Conservation (phyloP, 2,888 invertebrate genomes). For the Petrophora chlorosata region DNA sequence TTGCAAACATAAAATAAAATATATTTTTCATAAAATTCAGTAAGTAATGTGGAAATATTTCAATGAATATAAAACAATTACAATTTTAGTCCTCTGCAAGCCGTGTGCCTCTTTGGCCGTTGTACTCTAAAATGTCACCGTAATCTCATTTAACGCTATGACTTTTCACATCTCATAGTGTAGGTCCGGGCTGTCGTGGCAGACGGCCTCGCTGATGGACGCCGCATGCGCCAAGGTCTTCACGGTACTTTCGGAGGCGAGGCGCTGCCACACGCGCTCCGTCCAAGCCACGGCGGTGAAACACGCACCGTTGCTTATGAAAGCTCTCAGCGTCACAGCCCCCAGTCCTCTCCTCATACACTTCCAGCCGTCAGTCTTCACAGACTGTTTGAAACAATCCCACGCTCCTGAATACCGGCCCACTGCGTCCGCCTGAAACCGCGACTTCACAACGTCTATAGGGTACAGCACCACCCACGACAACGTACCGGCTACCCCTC, state of each 20-base stretch:
- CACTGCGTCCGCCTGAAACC: conserved; percentile 89
- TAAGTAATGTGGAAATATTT: conserved; percentile 13
- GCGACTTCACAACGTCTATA: conserved; percentile 94
- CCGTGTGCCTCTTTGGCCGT: conserved; percentile 3
- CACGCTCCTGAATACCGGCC: conserved; percentile 86
- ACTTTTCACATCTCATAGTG: conserved; percentile 54
- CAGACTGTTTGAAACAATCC: conserved; percentile 90
- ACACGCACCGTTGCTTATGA: conserved; percentile 96
- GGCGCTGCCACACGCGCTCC: conserved; percentile 81
- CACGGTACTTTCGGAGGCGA: conserved; percentile 51
- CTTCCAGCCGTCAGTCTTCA: conserved; percentile 87
- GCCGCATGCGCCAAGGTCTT: conserved; percentile 53
- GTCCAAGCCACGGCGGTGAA: conserved; percentile 94
- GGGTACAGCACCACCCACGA: conserved; percentile 96
- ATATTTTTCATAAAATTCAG: conserved; percentile 17
- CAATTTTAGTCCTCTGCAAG: too few species aligned
- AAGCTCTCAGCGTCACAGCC: conserved; percentile 93
- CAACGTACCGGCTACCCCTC: conserved; percentile 92
- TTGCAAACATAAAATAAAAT: conserved; percentile 20
- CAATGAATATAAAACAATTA: conserved; percentile 6
- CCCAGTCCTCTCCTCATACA: conserved; percentile 90
- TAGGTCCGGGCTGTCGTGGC: conserved; percentile 61
- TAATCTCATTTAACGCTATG: conserved; percentile 17
- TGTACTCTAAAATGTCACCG: conserved; percentile 10
- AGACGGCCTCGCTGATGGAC: conserved; percentile 58